Percentiles rank a stretch among this genome's conserved stretches.
Evolutionary conservation across 2,113 vertebrate genomes (phyloP).

Genomic region (Gavia stellata): DNA sequence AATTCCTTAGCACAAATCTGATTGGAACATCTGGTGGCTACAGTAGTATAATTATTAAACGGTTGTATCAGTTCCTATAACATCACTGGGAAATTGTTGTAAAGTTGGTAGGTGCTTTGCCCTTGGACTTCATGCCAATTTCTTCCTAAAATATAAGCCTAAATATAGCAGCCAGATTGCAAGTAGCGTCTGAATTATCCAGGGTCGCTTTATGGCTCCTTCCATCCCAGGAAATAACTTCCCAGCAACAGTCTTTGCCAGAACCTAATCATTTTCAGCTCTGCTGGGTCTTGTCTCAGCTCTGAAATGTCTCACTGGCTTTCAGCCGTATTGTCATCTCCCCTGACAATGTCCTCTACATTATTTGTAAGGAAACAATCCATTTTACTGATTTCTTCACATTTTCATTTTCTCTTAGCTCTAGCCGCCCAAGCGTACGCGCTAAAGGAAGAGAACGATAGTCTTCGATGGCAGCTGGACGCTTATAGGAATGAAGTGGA

Average conservation of each 20-base stretch:
- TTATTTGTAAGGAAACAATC: background rate
- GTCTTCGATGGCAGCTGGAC: conserved; percentile 95
- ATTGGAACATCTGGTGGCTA: background rate
- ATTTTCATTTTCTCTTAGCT: conserved; percentile 69
- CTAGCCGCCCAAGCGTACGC: conserved; percentile 82
- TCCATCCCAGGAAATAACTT: conserved; percentile 31
- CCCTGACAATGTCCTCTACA: background rate
- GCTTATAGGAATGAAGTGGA: conserved; percentile 94
- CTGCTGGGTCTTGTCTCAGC: conserved; percentile 33
- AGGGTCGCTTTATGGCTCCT: conserved; percentile 18
- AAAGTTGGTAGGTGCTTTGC: background rate
- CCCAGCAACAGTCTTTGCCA: conserved; percentile 10
- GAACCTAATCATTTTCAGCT: conserved; percentile 44
- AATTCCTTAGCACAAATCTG: background rate
- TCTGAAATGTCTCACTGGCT: background rate
- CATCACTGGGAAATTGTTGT: background rate
- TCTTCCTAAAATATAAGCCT: background rate
- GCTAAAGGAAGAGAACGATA: conserved; percentile 92
- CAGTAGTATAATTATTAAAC: background rate
- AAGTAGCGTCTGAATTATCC: conserved; percentile 27
- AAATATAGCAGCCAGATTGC: conserved; percentile 49
- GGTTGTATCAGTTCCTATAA: background rate
- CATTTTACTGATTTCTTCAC: background rate
- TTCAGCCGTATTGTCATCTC: conserved; percentile 1
- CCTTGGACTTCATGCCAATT: background rate